Evolutionary conservation across 2,888 invertebrate genomes (phyloP).

Genomic region (Lobophora halterata): DNA sequence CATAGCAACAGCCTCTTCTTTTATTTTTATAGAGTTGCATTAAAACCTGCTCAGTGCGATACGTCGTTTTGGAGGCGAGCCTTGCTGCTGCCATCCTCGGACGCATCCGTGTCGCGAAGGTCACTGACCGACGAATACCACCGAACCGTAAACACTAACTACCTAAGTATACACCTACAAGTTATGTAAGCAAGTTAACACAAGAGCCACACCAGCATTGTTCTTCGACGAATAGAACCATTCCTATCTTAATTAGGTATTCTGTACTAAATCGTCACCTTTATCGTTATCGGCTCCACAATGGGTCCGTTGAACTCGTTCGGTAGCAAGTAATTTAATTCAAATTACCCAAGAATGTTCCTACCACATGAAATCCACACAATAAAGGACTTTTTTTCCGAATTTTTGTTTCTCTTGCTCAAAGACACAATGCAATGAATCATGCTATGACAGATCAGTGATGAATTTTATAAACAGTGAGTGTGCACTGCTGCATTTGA

Average conservation of each 20-base stretch:
- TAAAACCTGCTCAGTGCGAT: constrained; percentile 48
- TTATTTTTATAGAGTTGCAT: constrained; percentile 53
- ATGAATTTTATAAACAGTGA: constrained; percentile 55
- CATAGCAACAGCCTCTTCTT: constrained; percentile 48
- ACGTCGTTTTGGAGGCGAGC: constrained; percentile 45
- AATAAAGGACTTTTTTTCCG: constrained; percentile 23
- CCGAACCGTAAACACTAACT: constrained; percentile 58
- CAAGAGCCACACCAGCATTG: constrained; percentile 1
- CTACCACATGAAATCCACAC: constrained; percentile 25
- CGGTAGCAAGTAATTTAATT: constrained; percentile 37
- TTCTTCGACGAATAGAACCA: constrained; percentile 4
- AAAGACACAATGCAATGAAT: constrained; percentile 59
- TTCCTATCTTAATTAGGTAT: not conserved
- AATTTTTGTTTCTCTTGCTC: constrained; percentile 31
- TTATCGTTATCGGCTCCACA: constrained; percentile 44
- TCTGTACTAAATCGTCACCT: constrained; percentile 23
- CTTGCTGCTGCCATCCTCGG: constrained; percentile 34
- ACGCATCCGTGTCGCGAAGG: constrained; percentile 65
- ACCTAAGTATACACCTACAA: constrained; percentile 25
- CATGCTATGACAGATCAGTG: constrained; percentile 57
- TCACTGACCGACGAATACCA: constrained; percentile 72
- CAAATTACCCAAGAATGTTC: constrained; percentile 41
- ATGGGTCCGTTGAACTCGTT: constrained; percentile 47
- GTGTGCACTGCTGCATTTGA: constrained; percentile 51
- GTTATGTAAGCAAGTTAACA: constrained; percentile 18